A percentile compares a stretch with the other conserved stretches of the same genome.
Conservation (phyloP, 2,888 invertebrate genomes). For the Ormyrus pomaceus region DNA sequence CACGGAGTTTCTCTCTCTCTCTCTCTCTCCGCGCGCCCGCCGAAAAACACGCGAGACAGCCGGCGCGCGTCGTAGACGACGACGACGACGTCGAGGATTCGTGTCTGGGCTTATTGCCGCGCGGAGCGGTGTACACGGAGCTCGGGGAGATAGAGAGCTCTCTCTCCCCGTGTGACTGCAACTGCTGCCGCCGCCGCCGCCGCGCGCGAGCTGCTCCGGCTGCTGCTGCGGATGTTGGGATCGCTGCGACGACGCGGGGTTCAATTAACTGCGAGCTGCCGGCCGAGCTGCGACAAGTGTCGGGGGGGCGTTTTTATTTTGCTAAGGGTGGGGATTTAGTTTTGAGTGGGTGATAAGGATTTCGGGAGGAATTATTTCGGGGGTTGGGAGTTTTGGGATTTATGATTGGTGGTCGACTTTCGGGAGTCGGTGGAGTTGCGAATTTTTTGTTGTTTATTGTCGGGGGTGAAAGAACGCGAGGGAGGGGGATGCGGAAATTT, state of each 20-base stretch:
- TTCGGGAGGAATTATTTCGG: too few relatives aligned
- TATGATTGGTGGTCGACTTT: too few relatives aligned
- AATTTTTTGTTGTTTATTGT: too few relatives aligned
- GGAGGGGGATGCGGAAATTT: too few relatives aligned
- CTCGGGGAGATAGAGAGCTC: too few relatives aligned
- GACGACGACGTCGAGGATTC: neutral
- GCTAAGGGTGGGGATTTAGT: too few relatives aligned
- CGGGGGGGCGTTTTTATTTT: neutral
- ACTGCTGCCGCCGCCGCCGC: neutral
- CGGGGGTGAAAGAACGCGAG: too few relatives aligned
- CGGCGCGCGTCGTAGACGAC: neutral
- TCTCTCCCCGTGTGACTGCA: neutral
- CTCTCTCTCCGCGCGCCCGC: too few relatives aligned
- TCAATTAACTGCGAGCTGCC: conserved; percentile 37
- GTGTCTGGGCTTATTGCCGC: conserved; percentile 36
- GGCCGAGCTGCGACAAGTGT: neutral
- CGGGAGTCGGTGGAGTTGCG: too few relatives aligned
- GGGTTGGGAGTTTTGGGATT: too few relatives aligned
- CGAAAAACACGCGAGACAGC: conserved; percentile 28
- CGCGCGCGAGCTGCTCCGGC: neutral
- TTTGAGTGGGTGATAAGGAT: too few relatives aligned
- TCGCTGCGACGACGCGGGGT: conserved; percentile 1
- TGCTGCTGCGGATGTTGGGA: neutral
- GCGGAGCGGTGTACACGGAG: neutral
- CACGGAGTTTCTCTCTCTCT: too few relatives aligned